These are phyloP conservation scores for Rhynchophorus ferrugineus DNA, from an alignment of 1,140 invertebrate genomes.

Conservation along the genomic window DNA sequence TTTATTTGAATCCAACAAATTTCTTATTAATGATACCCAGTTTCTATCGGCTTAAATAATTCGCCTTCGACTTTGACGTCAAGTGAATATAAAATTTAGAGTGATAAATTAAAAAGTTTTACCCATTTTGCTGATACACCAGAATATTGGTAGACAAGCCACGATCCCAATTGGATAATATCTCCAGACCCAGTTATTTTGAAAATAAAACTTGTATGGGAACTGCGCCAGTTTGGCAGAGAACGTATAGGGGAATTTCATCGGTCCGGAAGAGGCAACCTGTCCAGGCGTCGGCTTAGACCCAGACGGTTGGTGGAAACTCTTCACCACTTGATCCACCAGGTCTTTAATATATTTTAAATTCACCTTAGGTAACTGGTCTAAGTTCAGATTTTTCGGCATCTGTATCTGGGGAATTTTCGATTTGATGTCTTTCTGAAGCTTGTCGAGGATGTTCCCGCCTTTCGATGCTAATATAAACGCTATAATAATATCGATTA, in stretches of 20 bases:
- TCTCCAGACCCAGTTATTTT: conserved; percentile 46
- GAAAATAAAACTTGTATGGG: conserved; percentile 46
- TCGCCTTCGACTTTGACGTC: too few relatives aligned
- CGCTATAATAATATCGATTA: background rate
- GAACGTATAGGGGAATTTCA: conserved; percentile 57
- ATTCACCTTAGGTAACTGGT: background rate
- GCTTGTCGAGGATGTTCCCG: background rate
- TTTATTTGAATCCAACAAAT: too few relatives aligned
- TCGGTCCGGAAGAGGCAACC: conserved; percentile 38
- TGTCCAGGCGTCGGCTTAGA: background rate
- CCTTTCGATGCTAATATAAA: too few relatives aligned
- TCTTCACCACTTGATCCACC: background rate
- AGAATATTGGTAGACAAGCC: conserved; percentile 44
- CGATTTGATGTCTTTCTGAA: background rate
- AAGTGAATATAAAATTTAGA: background rate
- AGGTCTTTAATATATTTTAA: background rate
- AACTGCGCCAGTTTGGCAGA: conserved; percentile 53
- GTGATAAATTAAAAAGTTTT: conserved; percentile 22
- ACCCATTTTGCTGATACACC: conserved; percentile 45
- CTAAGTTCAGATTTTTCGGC: background rate
- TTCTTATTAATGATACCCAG: too few relatives aligned
- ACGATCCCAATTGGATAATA: conserved; percentile 41
- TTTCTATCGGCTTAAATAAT: too few relatives aligned
- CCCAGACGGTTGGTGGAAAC: background rate
- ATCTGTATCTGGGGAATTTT: too few relatives aligned